Percentiles rank a stretch among this genome's conserved stretches.
Conservation (phyloP, 2,888 invertebrate species). For the Rhagonycha fulva region DNA sequence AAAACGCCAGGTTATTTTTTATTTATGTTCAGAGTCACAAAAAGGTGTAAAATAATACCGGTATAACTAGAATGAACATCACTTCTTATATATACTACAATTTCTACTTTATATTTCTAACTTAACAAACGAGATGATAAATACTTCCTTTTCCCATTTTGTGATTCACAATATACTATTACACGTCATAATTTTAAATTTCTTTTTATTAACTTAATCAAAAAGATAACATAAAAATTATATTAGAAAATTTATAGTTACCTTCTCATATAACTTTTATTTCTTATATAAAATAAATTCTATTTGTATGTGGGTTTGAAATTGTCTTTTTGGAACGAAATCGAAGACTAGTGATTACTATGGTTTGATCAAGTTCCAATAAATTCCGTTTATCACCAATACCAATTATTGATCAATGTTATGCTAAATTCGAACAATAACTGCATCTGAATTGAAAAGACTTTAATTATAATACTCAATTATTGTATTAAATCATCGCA, state of each 20-base stretch:
- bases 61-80: slow-evolving; percentile 28
- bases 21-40: slow-evolving; percentile 51
- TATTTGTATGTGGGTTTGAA: not conserved
- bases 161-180: not conserved
- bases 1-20: slow-evolving; percentile 53
- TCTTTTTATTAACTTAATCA: not conserved
- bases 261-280: not conserved
- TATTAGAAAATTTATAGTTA: not conserved
- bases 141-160: not conserved
- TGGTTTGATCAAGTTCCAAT: not conserved
- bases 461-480: not conserved
- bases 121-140: slow-evolving; percentile 1
- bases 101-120: slow-evolving; percentile 12
- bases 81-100: slow-evolving; percentile 16
- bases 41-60: slow-evolving; percentile 51
- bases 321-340: not conserved
- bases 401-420: not conserved
- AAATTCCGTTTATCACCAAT: not conserved
- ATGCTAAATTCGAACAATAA: not conserved
- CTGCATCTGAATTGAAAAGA: not conserved
- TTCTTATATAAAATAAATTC: not conserved
- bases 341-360: not conserved
- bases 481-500: not conserved
- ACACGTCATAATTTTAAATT: not conserved
- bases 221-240: not conserved